Evolutionary conservation across 2,888 invertebrate species (phyloP).

Genomic region (Rhyacophila evoluta): DNA sequence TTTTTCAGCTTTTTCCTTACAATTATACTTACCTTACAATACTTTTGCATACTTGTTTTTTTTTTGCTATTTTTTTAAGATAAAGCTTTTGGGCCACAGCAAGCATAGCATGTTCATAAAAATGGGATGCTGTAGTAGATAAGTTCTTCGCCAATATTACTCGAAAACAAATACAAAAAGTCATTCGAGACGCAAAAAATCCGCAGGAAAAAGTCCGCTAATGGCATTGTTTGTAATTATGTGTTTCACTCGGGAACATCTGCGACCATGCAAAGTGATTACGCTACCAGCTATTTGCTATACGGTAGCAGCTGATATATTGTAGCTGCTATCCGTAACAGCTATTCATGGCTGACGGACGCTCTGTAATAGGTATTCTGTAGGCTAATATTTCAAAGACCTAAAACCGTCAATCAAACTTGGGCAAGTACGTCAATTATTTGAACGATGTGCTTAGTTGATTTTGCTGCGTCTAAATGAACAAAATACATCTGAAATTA

Average conservation of each 20-base stretch:
- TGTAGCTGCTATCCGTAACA: not conserved
- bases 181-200: not conserved
- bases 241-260: not conserved
- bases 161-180: not conserved
- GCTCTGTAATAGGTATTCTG: not conserved
- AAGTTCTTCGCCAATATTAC: not conserved
- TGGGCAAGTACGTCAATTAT: not conserved
- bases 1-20: no score
- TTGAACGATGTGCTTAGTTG: not conserved
- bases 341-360: not conserved
- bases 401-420: not conserved
- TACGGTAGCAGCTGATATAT: not conserved
- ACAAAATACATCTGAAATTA: not conserved
- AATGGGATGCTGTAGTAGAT: not conserved
- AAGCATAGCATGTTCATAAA: not conserved
- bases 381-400: not conserved
- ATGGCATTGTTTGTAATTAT: conserved; percentile 24
- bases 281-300: not conserved
- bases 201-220: not conserved
- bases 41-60: no score
- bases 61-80: no score
- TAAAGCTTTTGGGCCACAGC: no score
- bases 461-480: not conserved
- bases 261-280: not conserved
- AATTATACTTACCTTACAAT: no score